phyloP scores from a whole-genome alignment of 2,888 invertebrate genomes.

The Cantharis rustica region DNA sequence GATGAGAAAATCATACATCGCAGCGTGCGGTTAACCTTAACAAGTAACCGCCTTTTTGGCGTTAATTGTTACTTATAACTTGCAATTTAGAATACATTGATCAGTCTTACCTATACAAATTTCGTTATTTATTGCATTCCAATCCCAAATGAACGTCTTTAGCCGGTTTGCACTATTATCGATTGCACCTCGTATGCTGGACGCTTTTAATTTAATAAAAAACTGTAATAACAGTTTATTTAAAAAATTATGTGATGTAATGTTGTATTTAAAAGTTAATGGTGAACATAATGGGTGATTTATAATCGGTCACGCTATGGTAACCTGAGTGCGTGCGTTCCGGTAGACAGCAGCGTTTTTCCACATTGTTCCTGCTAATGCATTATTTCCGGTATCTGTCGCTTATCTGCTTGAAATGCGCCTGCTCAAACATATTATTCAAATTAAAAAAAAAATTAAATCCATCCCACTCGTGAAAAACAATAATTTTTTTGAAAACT shows the following conservation, averaged over 20 bases:
- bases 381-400: conserved; percentile 45
- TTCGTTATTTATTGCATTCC: conserved; percentile 36
- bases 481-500: neutral
- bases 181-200: conserved; percentile 9
- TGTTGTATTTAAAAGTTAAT: conserved; percentile 36
- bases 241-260: conserved; percentile 26
- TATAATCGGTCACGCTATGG: conserved; percentile 49
- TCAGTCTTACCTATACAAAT: conserved; percentile 38
- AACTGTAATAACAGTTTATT: conserved; percentile 37
- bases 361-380: conserved; percentile 48
- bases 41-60: conserved; percentile 33
- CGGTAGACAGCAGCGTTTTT: conserved; percentile 44
- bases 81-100: conserved; percentile 42
- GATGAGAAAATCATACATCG: conserved; percentile 38
- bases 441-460: conserved; percentile 14
- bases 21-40: conserved; percentile 28
- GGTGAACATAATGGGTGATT: conserved; percentile 48
- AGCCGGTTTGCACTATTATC: neutral
- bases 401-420: conserved; percentile 34
- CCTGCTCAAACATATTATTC: conserved; percentile 28
- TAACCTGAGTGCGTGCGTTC: conserved; percentile 45
- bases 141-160: neutral
- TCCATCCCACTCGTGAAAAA: neutral
- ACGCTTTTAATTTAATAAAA: conserved; percentile 26
- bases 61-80: conserved; percentile 47